Percentiles rank a stretch among this genome's conserved stretches.
Conservation (phyloP, 2,797 vertebrate genomes). For the Hoplostethus atlanticus region DNA sequence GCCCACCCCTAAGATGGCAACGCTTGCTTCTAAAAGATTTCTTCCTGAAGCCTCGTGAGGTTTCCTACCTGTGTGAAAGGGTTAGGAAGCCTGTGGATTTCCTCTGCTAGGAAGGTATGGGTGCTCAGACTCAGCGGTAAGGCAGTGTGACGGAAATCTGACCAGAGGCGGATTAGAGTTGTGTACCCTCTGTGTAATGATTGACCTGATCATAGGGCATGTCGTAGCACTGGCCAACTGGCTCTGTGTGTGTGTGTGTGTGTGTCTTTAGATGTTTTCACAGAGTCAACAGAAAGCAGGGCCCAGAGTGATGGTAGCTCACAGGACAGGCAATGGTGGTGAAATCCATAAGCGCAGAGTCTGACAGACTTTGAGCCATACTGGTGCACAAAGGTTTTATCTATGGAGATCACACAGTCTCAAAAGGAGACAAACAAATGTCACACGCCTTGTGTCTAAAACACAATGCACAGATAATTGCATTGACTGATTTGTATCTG, state of each 20-base stretch:
- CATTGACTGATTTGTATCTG: no score
- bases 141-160: conserved; percentile 40
- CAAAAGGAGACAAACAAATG: no score
- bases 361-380: conserved; percentile 33
- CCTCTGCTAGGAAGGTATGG: neutral
- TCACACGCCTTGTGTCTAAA: no score
- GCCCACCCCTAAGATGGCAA: neutral
- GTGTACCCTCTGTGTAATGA: conserved; percentile 77
- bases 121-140: conserved; percentile 42
- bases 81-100: conserved; percentile 34
- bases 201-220: conserved; percentile 59
- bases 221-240: conserved; percentile 9
- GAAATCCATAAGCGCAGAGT: neutral
- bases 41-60: conserved; percentile 2
- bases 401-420: no score
- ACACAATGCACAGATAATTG: no score
- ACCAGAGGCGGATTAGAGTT: conserved; percentile 41
- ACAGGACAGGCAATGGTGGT: neutral
- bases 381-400: no score
- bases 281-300: neutral
- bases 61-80: conserved; percentile 66
- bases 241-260: neutral
- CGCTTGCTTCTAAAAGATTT: neutral
- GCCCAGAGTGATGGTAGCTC: neutral
- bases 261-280: neutral